Evolutionary conservation across 1,140 invertebrate genomes (phyloP), one percentile per base, ranked within the genome.

Genomic region (Luehdorfia chinensis): DNA sequence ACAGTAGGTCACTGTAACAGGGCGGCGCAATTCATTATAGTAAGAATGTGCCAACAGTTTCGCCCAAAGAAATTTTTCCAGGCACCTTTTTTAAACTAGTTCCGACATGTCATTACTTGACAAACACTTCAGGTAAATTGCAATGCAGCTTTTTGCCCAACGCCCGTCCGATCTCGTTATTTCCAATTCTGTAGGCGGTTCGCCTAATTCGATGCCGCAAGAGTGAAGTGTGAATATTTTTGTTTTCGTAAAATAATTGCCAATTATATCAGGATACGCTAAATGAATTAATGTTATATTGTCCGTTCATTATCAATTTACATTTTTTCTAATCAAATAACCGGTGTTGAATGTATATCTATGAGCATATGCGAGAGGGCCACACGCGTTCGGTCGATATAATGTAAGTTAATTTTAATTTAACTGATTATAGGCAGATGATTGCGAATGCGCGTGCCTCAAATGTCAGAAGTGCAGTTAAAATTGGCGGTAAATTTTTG

Each of bases 351-450:
- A 31, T 31, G n/a, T 11, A 31, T 31, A 12, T 13, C 21, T 47
- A 25, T 19, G 12, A 11, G 21, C 43, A 39, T 0, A 39, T 16
- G 32, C 12, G 31, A 11, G n/a, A n/a, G 19, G 59, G 28, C 59
- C 59, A 55, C 61, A 55, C 61, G 50, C 51, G 44, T 12, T 9
- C 28, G 6, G 33, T 8, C 36, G 1, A 33, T 36, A 44, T 32
- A 55, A 50, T 52, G 44, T 18, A 53, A 55, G 47, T 53, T 28
- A 49, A 50, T 60, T 63, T 59, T 59, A 54, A 59, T 62, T 52
- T 47, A 50, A 56, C 51, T 59, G 58, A 65, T 67, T 67, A 66
- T 41, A 9, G 36, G 54, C 67, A 71, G 63, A 59, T 71, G 67
- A 46, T 39, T 2, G n/a, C 31, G 14, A 15, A 23, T 25, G 23